Percentiles rank a stretch among this genome's conserved stretches.
Conservation (phyloP, 2,888 invertebrate species). For the Andricus quercusramuli region DNA sequence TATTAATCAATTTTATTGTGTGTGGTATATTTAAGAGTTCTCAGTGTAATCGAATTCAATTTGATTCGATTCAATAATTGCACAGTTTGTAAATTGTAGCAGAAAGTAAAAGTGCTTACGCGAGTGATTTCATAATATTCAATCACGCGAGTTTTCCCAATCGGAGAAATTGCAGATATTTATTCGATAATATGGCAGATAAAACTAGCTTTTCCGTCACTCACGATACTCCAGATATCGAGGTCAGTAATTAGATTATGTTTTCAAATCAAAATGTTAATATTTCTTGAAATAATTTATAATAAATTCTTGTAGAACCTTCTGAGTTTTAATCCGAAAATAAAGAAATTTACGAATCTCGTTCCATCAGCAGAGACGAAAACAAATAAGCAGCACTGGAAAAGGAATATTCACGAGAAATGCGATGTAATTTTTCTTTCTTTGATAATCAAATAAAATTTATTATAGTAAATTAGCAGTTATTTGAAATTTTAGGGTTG, state of each 20-base stretch:
- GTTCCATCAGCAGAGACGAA: slow-evolving; percentile 94
- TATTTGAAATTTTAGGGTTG: slow-evolving; percentile 81
- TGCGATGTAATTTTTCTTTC: slow-evolving; percentile 86
- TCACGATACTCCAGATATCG: slow-evolving; percentile 89
- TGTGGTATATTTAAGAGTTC: too few species aligned
- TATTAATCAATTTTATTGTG: too few species aligned
- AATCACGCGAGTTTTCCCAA: not conserved
- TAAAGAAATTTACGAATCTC: slow-evolving; percentile 87
- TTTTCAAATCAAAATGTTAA: not conserved
- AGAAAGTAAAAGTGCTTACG: not conserved
- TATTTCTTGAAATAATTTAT: not conserved
- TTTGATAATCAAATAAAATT: not conserved
- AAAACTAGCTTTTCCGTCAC: slow-evolving; percentile 39
- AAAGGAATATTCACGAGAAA: slow-evolving; percentile 91
- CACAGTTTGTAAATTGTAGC: not conserved
- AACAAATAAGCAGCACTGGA: slow-evolving; percentile 95
- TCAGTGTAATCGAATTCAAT: too few species aligned
- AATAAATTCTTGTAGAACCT: slow-evolving; percentile 84
- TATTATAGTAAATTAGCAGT: not conserved
- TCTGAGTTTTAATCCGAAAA: slow-evolving; percentile 90
- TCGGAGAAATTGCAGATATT: not conserved
- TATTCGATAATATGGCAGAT: slow-evolving; percentile 43
- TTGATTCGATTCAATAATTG: too few species aligned
- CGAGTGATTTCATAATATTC: not conserved
- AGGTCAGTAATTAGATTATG: slow-evolving; percentile 81